Percentiles rank a stretch among this genome's conserved stretches.
phyloP scores from a whole-genome alignment of 2,888 invertebrate genomes.

The Prosopocoilus inquinatus region DNA sequence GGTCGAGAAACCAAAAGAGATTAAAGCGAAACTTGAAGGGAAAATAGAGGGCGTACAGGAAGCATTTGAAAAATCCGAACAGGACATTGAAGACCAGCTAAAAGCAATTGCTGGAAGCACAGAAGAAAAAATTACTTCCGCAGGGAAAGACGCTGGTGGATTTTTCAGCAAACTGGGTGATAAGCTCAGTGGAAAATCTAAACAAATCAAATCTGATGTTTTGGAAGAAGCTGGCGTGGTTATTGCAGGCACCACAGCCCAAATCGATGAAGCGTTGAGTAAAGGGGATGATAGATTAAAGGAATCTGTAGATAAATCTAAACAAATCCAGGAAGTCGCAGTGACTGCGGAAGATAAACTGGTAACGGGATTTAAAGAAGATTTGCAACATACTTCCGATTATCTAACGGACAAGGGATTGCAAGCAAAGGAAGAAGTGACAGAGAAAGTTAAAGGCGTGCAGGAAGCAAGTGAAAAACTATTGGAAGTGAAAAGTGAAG shows the following conservation, averaged over 20 bases:
- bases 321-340: background rate
- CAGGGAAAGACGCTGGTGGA: constrained; percentile 12
- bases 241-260: too few relatives aligned
- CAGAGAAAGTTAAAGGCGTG: too few relatives aligned
- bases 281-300: too few relatives aligned
- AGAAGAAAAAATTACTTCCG: too few relatives aligned
- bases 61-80: background rate
- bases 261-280: background rate
- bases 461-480: too few relatives aligned
- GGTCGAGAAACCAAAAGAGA: too few relatives aligned
- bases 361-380: background rate
- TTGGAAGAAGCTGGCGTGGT: too few relatives aligned
- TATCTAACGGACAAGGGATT: background rate
- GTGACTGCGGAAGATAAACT: background rate
- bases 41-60: constrained; percentile 7
- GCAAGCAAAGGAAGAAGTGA: background rate
- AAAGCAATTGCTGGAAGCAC: too few relatives aligned
- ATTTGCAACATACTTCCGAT: background rate
- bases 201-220: constrained; percentile 12
- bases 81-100: background rate
- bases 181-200: constrained; percentile 23
- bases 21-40: constrained; percentile 10
- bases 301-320: background rate
- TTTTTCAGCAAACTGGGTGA: constrained; percentile 22
- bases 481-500: too few relatives aligned